Conservation (phyloP, 2,888 invertebrate genomes). For the Tachina fera region DNA sequence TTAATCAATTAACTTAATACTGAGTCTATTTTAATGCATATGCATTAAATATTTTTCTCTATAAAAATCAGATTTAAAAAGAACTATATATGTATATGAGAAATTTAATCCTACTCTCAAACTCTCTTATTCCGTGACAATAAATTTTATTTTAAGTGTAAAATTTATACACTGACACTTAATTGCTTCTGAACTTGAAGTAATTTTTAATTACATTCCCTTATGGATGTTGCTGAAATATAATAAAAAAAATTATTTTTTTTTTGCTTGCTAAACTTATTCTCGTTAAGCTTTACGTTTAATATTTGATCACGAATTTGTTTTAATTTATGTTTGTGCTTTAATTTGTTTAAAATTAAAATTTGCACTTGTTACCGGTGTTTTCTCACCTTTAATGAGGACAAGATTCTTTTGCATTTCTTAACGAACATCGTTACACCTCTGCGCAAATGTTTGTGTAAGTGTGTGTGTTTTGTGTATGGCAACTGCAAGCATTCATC, state of each 20-base stretch:
- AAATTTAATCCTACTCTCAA: neutral
- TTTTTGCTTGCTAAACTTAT: neutral
- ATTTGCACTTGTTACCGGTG: constrained; percentile 67
- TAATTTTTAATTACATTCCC: constrained; percentile 15
- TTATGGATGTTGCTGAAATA: neutral
- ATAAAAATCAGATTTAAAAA: neutral
- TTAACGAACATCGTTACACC: constrained; percentile 57
- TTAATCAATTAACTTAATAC: no score
- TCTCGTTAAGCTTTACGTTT: constrained; percentile 38
- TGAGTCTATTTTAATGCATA: no score
- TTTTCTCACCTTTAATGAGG: constrained; percentile 69
- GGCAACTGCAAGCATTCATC: neutral
- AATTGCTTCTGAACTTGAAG: constrained; percentile 30
- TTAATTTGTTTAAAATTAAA: constrained; percentile 69
- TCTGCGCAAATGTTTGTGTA: constrained; percentile 17
- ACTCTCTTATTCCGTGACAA: constrained; percentile 11
- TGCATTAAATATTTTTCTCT: no score
- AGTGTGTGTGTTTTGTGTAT: neutral
- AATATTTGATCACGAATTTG: constrained; percentile 63
- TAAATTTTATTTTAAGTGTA: constrained; percentile 2
- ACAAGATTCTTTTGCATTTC: constrained; percentile 51
- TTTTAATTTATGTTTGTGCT: constrained; percentile 63
- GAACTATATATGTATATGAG: neutral
- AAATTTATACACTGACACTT: constrained; percentile 5
- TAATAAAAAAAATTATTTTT: neutral